phyloP scores from a whole-genome alignment of 2,113 vertebrate genomes.

The Dasypus novemcinctus region DNA sequence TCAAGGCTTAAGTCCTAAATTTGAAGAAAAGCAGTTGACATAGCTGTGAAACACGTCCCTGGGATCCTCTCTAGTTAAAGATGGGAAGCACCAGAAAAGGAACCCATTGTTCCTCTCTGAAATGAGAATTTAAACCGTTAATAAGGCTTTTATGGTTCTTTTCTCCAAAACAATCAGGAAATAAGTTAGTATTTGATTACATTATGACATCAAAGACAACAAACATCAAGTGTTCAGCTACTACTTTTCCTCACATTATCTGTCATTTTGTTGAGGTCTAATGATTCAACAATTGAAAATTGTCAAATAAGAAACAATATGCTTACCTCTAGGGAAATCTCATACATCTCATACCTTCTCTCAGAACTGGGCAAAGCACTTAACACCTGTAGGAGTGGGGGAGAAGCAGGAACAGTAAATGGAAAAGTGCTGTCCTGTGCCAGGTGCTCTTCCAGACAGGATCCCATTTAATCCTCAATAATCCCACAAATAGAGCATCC shows the following conservation, averaged over 20 bases:
- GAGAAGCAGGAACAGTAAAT: rapidly evolving
- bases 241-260: background rate
- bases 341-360: background rate
- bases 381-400: background rate
- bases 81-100: conserved; percentile 41
- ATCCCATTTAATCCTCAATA: background rate
- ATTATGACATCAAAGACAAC: background rate
- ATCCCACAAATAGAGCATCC: background rate
- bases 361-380: background rate
- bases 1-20: background rate
- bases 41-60: conserved; percentile 12
- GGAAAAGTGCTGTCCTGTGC: rapidly evolving
- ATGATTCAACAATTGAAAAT: background rate
- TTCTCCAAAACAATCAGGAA: background rate
- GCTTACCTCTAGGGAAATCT: too few relatives aligned
- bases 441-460: background rate
- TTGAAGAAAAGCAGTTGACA: conserved; percentile 14
- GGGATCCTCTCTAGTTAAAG: background rate
- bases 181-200: background rate
- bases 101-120: conserved; percentile 40
- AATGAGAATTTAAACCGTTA: conserved; percentile 41
- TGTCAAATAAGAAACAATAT: background rate
- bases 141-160: background rate
- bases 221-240: background rate
- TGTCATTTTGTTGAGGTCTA: background rate